Percentiles rank a stretch among this genome's conserved stretches.
These are phyloP conservation scores for Sylvilagus floridanus DNA, from an alignment of 2,797 vertebrate species.

Conservation along the genomic window DNA sequence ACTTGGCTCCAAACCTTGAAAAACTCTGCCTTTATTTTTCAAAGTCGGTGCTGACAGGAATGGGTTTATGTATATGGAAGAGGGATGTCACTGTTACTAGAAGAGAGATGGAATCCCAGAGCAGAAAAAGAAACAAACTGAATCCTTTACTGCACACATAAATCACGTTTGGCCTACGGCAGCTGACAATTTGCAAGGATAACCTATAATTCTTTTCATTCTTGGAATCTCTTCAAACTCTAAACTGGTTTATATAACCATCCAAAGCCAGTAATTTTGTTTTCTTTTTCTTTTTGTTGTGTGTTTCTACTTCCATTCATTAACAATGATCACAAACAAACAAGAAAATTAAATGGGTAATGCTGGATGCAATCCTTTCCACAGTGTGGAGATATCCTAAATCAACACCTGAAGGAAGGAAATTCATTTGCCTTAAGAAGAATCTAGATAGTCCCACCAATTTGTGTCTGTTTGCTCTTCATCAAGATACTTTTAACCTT, in stretches of 20 bases:
- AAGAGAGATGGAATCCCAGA: conserved; percentile 60
- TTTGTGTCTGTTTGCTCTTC: conserved; percentile 50
- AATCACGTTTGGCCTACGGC: conserved; percentile 69
- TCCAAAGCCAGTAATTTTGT: conserved; percentile 30
- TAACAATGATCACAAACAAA: conserved; percentile 69
- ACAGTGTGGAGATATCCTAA: conserved; percentile 16
- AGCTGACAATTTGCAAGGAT: conserved; percentile 73
- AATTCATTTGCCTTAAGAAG: conserved; percentile 26
- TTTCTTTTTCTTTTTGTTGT: conserved; percentile 40
- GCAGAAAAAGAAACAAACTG: conserved; percentile 70
- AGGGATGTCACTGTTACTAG: conserved; percentile 47
- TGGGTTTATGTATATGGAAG: conserved; percentile 45
- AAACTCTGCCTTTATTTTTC: conserved; percentile 66
- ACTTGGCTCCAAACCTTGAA: conserved; percentile 21
- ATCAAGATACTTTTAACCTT: not conserved
- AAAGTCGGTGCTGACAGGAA: conserved; percentile 28
- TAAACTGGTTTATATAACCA: conserved; percentile 61
- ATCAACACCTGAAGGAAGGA: not conserved
- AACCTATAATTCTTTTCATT: conserved; percentile 78
- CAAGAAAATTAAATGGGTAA: conserved; percentile 53
- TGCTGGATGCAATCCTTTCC: conserved; percentile 24
- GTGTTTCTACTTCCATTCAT: conserved; percentile 62
- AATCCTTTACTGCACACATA: conserved; percentile 67
- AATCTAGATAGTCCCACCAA: not conserved
- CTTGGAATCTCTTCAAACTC: conserved; percentile 70